Base-by-base conservation (phyloP, 2,113 vertebrate species). In the Chaetodon auriga region DNA sequence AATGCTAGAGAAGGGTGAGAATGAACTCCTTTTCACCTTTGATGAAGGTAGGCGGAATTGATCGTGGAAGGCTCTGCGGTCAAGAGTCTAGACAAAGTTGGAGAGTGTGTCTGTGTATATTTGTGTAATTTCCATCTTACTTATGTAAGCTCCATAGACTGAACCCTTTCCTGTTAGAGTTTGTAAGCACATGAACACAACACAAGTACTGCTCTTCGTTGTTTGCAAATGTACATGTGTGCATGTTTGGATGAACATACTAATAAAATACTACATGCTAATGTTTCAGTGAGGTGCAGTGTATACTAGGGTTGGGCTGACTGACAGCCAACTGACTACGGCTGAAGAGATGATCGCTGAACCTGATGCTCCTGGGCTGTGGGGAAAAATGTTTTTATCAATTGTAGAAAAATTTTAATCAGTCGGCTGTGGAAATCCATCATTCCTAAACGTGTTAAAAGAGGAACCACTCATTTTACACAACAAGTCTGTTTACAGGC, bases 11-110 rank as follows among this genome's bases (percentile, higher is more conserved):
- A 61, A 36, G 57, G 54, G 55, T 21, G 53, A 54, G 13, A 49
- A 68, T 62, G 1, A 35, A 61, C 25, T 76, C 51, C 23, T 62
- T 61, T 84, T 83, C 25, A 64, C 25, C 51, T 69, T n/a, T 25
- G 51, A 70, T 64, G 43, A 48, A 55, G n/a, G 53, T 41, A 55
- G 38, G 38, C 0, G 7, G 18, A 64, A 68, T 19, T 45, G 18
- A 75, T 5, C 80, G 41, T 58, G 21, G 30, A 46, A 15, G 19
- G 10, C 41, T 78, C 53, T 15, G 25, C 14, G 9, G 38, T 78
- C 21, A 69, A 54, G 43, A 53, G 23, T 62, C 55, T 68, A 43
- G 18, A 75, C n/a, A 61, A 16, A 51, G 25, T 21, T n/a, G 68
- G 23, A 7, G 18, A 62, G 15, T 36, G 35, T 74, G 25, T 81